Percentiles rank a stretch among this genome's conserved stretches.
Evolutionary conservation across 2,888 invertebrate genomes (phyloP).

Genomic region (Orchesella flavescens): DNA sequence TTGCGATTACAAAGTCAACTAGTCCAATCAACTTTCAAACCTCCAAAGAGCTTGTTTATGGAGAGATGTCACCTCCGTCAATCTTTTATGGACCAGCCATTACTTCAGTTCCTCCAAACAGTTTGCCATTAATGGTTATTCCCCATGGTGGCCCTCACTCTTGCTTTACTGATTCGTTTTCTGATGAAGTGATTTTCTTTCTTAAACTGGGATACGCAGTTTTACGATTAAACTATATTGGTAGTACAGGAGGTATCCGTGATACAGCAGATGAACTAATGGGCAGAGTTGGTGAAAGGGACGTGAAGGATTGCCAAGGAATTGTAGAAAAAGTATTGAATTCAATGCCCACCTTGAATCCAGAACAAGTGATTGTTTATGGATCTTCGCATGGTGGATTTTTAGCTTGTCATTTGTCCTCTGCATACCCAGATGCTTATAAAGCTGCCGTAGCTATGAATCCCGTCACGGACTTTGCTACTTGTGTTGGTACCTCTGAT

Average conservation of each 20-base stretch:
- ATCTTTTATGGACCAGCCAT: constrained; percentile 67
- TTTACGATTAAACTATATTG: constrained; percentile 82
- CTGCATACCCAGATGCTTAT: constrained; percentile 84
- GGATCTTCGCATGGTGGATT: constrained; percentile 95
- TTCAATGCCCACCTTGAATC: constrained; percentile 78
- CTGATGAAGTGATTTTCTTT: constrained; percentile 75
- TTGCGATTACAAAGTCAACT: constrained; percentile 42
- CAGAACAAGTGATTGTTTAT: constrained; percentile 79
- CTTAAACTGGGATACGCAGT: constrained; percentile 76
- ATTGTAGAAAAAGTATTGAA: constrained; percentile 79
- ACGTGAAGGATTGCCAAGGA: constrained; percentile 86
- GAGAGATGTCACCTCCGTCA: constrained; percentile 65
- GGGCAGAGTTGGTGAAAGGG: constrained; percentile 83
- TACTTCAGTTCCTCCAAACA: constrained; percentile 60
- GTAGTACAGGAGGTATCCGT: constrained; percentile 84
- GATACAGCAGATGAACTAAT: constrained; percentile 81
- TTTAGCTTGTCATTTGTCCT: constrained; percentile 86
- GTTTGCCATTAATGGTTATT: constrained; percentile 82
- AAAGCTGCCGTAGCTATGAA: constrained; percentile 85
- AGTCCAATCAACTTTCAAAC: constrained; percentile 1
- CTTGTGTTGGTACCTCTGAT: constrained; percentile 84
- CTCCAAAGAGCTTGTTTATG: constrained; percentile 23
- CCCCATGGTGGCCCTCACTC: constrained; percentile 80
- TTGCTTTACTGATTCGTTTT: constrained; percentile 79
- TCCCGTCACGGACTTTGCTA: constrained; percentile 86